Base-by-base conservation (phyloP, 2,797 vertebrate genomes). In the Podarcis lilfordi region DNA sequence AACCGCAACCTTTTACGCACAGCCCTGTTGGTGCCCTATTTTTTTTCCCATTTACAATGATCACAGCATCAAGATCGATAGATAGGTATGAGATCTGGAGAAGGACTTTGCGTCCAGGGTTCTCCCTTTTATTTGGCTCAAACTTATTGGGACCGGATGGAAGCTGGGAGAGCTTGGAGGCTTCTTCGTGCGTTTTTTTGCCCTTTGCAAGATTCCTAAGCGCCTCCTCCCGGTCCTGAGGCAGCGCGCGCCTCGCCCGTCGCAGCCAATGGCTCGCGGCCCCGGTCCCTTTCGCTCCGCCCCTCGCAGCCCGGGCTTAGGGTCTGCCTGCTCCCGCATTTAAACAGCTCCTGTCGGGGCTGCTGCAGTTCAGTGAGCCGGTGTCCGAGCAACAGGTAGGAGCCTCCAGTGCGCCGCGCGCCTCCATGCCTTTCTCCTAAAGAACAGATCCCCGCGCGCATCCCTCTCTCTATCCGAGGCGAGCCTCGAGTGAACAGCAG, bases 211-310 rank as follows among this genome's bases (percentile, higher is more conserved):
- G 40, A 4, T 55, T 55, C 27, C 1, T 43, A 27, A 23, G 23
- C 27, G 40, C 27, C 43, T 9, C 29, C 50, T 19, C 71, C 84
- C 2, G 55, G 6, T 6, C 29, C 21, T 1, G 9, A 35, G 10
- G 17, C 23, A 8, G 10, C 84, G 27, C 6, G 19, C 32, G 3
- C 77, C 59, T 82, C 32, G 78, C 32, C 89, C 50, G 64, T 80
- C 2, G 25, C 10, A 85, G 85, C 91, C 90, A 94, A 92, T 92
- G 87, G 89, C 75, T 83, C 19, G 43, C 80, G 21, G 50, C 35
- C 40, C 15, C 61, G 27, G 4, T 5, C 66, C n/a, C 55, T 3
- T 11, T 11, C 21, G 75, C 37, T 2, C 61, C 37, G n/a, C 85
- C 59, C 74, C 45, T 83, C 77, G 17, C 64, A 87, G 90, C 89